Evolutionary conservation across 2,888 invertebrate genomes (phyloP), one percentile per base, ranked within the genome.

Genomic region (Lottia gigantea): DNA sequence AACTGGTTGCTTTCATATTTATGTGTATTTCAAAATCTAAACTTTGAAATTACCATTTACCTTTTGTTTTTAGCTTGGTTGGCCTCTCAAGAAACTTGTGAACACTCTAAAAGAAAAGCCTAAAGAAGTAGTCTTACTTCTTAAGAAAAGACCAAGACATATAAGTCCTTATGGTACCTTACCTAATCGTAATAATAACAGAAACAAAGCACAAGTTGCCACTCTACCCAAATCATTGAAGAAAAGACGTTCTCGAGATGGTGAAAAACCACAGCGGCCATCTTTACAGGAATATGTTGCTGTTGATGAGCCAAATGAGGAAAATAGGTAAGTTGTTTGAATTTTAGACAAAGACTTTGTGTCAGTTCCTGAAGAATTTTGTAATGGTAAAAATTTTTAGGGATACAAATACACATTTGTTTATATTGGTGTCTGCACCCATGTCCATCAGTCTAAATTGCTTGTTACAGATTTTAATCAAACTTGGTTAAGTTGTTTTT

Each of bases 141-240:
- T 95, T 62, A 95, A 95, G 87, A 94, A 95, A 84, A 90, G 95
- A 16, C 95, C 95, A 0, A 91, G 93, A 62, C 95, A 95, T 68
- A 82, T 82, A 26, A 94, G 93, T 26, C 93, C 94, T 55, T 93
- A 93, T 81, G 94, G 94, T 0, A 92, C 92, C 83, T 78, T 84
- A 47, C 79, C 82, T 25, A 84, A 86, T 76, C 82, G 82, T 25
- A 81, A 81, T 73, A 67, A 72, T 25, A 78, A 74, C 55, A 81
- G 81, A 47, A 83, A 79, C 49, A 77, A 76, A 19, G 74, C 78
- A 7, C 75, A 75, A 14, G 75, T 74, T 2, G 75, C 81, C 74
- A 84, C 85, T 1, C 73, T 85, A 26, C 85, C 85, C 8, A 84
- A 83, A 67, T 79, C 80, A n/a, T 71, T 82, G 64, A 85, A 82